Evolutionary conservation across 2,113 vertebrate genomes (phyloP).

Genomic region (Probosciger aterrimus): DNA sequence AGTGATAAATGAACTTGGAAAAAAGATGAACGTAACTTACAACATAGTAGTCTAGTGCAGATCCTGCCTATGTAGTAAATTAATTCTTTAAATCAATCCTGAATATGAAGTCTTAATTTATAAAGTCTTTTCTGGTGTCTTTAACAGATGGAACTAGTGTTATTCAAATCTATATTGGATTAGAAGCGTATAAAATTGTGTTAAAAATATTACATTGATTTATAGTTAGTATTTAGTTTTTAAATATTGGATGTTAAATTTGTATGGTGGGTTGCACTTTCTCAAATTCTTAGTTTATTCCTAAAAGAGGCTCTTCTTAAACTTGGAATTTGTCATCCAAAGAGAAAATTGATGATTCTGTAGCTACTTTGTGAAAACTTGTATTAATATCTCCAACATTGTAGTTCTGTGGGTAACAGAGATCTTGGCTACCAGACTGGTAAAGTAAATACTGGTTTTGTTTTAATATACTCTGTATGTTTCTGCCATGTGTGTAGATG

Average conservation of each 20-base stretch:
- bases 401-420: background rate
- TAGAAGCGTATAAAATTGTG: background rate
- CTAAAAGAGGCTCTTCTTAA: background rate
- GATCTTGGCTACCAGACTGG: background rate
- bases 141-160: background rate
- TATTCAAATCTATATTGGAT: background rate
- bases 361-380: background rate
- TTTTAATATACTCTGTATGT: background rate
- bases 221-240: background rate
- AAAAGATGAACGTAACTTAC: background rate
- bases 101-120: background rate
- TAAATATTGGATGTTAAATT: background rate
- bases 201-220: background rate
- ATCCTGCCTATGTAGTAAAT: background rate
- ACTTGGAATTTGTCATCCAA: background rate
- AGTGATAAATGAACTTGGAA: background rate
- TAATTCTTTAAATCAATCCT: background rate
- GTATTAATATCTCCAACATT: background rate
- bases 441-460: slow-evolving; percentile 7
- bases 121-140: background rate
- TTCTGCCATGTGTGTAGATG: background rate
- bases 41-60: background rate
- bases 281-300: background rate
- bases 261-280: background rate
- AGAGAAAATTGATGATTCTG: background rate